Percentiles rank a stretch among this genome's conserved stretches.
phyloP scores from a whole-genome alignment of 1,140 invertebrate genomes.

The Cotesia typhae region DNA sequence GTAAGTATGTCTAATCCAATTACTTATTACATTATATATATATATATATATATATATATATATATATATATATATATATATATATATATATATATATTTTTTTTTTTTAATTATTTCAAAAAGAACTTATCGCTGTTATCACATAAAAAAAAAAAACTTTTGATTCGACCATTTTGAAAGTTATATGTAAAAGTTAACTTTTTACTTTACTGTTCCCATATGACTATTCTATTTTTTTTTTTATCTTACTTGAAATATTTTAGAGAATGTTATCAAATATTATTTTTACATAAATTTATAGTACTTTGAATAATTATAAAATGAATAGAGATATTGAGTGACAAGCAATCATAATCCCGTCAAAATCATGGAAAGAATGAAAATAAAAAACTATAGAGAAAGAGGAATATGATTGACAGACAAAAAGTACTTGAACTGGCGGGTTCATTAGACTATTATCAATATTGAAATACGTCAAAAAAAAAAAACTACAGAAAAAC shows the following conservation, averaged over 20 bases:
- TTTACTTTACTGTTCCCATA: slow-evolving; percentile 28
- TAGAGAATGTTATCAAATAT: too few species aligned
- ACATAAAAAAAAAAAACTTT: background rate
- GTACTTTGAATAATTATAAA: too few species aligned
- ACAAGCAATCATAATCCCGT: background rate
- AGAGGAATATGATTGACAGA: slow-evolving; percentile 18
- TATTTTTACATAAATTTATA: too few species aligned
- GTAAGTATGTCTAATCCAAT: slow-evolving; percentile 17
- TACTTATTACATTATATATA: background rate
- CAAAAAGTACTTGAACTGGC: slow-evolving; percentile 30
- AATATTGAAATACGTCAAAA: slow-evolving; percentile 29
- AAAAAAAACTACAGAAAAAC: slow-evolving; percentile 6
- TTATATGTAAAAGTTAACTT: slow-evolving; percentile 47
- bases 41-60: too few species aligned
- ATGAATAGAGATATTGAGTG: background rate
- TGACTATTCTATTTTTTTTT: too few species aligned
- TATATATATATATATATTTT: too few species aligned
- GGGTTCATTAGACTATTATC: slow-evolving; percentile 34
- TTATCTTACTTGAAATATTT: too few species aligned
- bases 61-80: too few species aligned
- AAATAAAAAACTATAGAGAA: background rate
- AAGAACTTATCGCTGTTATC: background rate
- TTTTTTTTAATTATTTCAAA: background rate
- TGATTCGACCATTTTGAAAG: slow-evolving; percentile 40
- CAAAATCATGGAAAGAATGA: slow-evolving; percentile 5